Base-by-base conservation (phyloP, 1,140 invertebrate species). In the Acyrthosiphon pisum region DNA sequence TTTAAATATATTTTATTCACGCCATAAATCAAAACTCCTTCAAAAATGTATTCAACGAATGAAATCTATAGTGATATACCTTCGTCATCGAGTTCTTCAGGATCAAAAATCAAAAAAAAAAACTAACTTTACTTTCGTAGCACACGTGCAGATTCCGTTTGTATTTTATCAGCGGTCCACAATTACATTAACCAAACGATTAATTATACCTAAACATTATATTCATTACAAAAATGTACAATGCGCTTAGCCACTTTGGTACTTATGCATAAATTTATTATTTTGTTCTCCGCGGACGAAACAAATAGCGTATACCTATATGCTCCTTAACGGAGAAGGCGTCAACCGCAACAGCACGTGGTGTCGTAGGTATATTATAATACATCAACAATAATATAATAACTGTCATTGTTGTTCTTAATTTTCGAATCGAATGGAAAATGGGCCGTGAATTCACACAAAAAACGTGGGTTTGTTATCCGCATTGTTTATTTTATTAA, bases 401-500 rank as follows among this genome's bases (percentile, higher is more conserved):
- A 50, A 50, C 87, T n/a, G 46, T n/a, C 87, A 89, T 89, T 90
- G 53, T 90, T 68, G 53, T 90, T n/a, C 1, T 44, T 30, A 18
- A 44, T 90, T 90, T 68, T 60, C 53, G 23, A 68, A 53, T 89
- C 48, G 87, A 89, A 53, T 56, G 23, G 35, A 56, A 53, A 56
- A 68, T 41, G 26, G 37, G 53, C 88, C 37, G 37, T 90, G 87
- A 89, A 89, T 56, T 89, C 48, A 60, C 53, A 90, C 41, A 60
- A 9, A 60, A 53, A 37, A 60, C 89, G 89, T 90, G 89, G 89
- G 89, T 90, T 90, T 23, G 56, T 90, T 41, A 68, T 90, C 68
- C 41, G 56, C 89, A 90, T 90, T 90, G 89, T 90, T 87, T 90
- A 44, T 90, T 90, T 30, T 89, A 37, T 90, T 60, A 23, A 41